These are phyloP conservation scores for Scaptomyza polygonia DNA, from an alignment of 2,888 invertebrate species.

Conservation along the genomic window DNA sequence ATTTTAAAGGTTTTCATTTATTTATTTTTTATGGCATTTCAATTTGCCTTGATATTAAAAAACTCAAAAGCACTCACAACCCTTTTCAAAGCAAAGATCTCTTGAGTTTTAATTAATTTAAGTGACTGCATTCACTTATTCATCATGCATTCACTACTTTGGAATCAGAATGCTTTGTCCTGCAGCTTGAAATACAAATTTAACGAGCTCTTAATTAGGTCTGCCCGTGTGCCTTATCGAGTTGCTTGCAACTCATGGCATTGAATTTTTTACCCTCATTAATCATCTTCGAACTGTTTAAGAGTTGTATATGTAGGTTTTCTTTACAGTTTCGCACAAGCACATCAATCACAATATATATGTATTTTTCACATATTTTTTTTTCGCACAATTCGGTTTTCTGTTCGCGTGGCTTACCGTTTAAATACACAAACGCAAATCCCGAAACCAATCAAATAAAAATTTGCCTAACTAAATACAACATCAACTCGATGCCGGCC, in stretches of 20 bases:
- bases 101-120: conserved; percentile 47
- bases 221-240: conserved; percentile 29
- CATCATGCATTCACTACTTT: conserved; percentile 18
- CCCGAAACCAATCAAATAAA: conserved; percentile 78
- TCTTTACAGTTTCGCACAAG: conserved; percentile 31
- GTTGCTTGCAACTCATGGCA: conserved; percentile 15
- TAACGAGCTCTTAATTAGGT: conserved; percentile 54
- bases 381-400: conserved; percentile 71
- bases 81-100: neutral
- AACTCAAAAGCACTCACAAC: neutral
- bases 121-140: conserved; percentile 43
- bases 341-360: conserved; percentile 38
- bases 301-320: conserved; percentile 10
- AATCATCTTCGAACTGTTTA: conserved; percentile 34
- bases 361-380: conserved; percentile 34
- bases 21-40: conserved; percentile 2
- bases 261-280: conserved; percentile 16
- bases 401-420: conserved; percentile 52
- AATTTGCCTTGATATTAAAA: neutral
- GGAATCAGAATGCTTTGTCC: conserved; percentile 2
- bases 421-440: conserved; percentile 60
- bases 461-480: conserved; percentile 79
- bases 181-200: conserved; percentile 9
- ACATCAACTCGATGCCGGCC: conserved; percentile 50
- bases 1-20: conserved; percentile 2